Evolutionary conservation across 1,140 invertebrate genomes (phyloP).

Genomic region (Calephelis virginiensis): DNA sequence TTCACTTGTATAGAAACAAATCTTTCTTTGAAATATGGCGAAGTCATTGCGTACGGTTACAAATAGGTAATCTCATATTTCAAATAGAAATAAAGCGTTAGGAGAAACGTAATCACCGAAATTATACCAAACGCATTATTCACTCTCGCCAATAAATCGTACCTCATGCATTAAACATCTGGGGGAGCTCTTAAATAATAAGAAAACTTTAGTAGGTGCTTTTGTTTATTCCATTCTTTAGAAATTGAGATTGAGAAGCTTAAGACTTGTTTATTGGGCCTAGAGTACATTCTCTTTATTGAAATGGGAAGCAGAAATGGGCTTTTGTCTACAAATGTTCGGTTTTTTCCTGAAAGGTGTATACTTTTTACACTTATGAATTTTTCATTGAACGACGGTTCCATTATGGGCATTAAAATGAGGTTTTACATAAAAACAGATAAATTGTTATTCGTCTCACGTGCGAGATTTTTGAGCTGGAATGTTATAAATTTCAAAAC

Average conservation of each 20-base stretch:
- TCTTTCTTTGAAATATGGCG: too few species aligned
- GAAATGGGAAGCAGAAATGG: conserved; percentile 43
- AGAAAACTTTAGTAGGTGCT: conserved; percentile 62
- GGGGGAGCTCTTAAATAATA: conserved; percentile 68
- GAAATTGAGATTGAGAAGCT: conserved; percentile 68
- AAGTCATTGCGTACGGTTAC: too few species aligned
- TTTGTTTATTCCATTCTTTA: conserved; percentile 67
- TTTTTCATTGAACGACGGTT: conserved; percentile 55
- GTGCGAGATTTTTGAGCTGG: background rate
- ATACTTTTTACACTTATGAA: conserved; percentile 65
- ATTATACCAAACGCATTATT: conserved; percentile 57
- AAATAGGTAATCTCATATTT: conserved; percentile 7
- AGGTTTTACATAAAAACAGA: background rate
- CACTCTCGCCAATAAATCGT: conserved; percentile 59
- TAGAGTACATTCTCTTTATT: conserved; percentile 56
- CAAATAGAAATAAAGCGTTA: conserved; percentile 18
- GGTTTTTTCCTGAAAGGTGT: conserved; percentile 66
- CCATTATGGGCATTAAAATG: conserved; percentile 40
- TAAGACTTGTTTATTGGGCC: conserved; percentile 58
- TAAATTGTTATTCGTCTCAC: background rate
- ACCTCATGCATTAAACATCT: conserved; percentile 69
- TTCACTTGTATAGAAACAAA: too few species aligned
- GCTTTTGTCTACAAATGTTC: conserved; percentile 61
- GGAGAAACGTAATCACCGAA: conserved; percentile 42
- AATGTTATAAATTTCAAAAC: background rate